These are phyloP conservation scores for Araneus ventricosus DNA, from an alignment of 1,140 invertebrate genomes.

Conservation along the genomic window DNA sequence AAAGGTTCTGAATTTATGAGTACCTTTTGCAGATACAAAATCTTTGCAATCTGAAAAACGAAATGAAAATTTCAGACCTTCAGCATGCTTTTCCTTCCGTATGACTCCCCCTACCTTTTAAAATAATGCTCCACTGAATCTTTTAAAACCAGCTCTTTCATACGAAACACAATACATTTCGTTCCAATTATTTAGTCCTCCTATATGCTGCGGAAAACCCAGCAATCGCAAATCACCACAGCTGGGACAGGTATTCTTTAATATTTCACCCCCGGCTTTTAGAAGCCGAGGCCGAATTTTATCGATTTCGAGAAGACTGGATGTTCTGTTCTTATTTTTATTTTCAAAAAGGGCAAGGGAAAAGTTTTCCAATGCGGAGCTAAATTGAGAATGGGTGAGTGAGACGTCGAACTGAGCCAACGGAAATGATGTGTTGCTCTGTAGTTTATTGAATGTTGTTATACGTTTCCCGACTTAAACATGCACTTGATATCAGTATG, in stretches of 20 bases:
- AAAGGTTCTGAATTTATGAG: not conserved
- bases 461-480: not conserved
- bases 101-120: not conserved
- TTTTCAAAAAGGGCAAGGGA: not conserved
- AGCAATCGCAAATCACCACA: conserved; percentile 11
- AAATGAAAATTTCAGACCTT: not conserved
- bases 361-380: conserved; percentile 23
- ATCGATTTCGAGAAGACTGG: conserved; percentile 14
- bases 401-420: not conserved
- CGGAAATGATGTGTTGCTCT: conserved; percentile 11
- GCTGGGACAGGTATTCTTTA: conserved; percentile 43
- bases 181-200: conserved; percentile 21
- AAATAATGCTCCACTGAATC: conserved; percentile 18
- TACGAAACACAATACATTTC: conserved; percentile 4
- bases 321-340: not conserved
- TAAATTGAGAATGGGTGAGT: conserved; percentile 29
- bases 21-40: not conserved
- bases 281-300: not conserved
- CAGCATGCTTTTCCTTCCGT: not conserved
- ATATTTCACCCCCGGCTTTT: conserved; percentile 7
- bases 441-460: not conserved
- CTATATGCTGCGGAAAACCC: not conserved
- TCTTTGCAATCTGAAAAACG: not conserved
- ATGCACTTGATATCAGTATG: not conserved
- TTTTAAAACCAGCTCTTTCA: conserved; percentile 8